Conservation (phyloP, 2,113 vertebrate species). For the Casuarius casuarius region DNA sequence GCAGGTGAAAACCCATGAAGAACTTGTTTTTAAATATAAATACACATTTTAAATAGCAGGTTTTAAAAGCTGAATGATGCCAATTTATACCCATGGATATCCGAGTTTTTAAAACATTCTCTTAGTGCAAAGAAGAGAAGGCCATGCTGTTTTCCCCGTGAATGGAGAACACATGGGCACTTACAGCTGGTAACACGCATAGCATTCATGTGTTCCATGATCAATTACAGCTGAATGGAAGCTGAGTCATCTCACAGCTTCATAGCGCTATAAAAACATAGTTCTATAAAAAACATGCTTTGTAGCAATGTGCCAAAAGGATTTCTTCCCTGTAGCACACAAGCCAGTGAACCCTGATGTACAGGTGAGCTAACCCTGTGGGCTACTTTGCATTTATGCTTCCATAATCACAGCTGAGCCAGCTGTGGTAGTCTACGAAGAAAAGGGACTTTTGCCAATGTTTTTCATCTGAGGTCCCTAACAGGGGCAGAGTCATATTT, state of each 20-base stretch:
- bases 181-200: neutral
- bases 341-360: accelerated
- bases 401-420: neutral
- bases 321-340: neutral
- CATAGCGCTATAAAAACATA: neutral
- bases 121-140: neutral
- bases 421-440: neutral
- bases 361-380: neutral
- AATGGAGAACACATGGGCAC: neutral
- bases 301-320: neutral
- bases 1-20: neutral
- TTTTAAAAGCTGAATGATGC: neutral
- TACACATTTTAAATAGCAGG: neutral
- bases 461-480: too few species aligned
- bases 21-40: neutral
- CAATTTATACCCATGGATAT: neutral
- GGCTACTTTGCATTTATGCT: accelerated
- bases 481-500: too few species aligned
- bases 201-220: neutral
- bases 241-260: neutral
- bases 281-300: neutral
- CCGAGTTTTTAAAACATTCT: neutral
- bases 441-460: neutral
- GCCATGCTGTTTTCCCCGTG: neutral
- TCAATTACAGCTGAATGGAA: neutral